Conservation (phyloP, 2,113 vertebrate genomes). For the Laticauda colubrina region DNA sequence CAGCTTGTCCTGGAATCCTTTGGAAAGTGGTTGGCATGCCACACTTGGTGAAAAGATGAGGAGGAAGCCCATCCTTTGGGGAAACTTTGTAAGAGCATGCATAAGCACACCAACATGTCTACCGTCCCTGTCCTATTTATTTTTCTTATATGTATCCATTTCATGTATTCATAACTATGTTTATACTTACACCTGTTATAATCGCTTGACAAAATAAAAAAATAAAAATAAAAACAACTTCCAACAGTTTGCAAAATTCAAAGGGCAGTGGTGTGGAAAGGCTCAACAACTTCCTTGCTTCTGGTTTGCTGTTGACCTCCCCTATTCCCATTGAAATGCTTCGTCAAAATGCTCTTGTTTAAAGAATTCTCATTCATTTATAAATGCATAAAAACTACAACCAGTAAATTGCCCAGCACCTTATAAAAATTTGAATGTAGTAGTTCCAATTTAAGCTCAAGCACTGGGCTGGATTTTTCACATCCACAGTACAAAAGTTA, state of each 20-base stretch:
- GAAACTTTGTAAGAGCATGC: no score
- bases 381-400: background rate
- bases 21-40: background rate
- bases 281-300: background rate
- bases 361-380: background rate
- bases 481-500: constrained; percentile 22
- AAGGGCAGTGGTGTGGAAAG: background rate
- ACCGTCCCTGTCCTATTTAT: no score
- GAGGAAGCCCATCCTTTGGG: background rate
- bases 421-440: constrained; percentile 32
- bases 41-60: background rate
- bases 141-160: no score
- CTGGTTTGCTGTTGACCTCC: background rate
- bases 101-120: no score
- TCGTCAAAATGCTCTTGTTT: background rate
- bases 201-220: no score
- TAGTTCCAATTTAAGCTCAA: constrained; percentile 35
- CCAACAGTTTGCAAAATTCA: background rate
- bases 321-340: background rate
- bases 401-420: background rate
- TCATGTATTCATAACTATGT: no score
- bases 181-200: no score
- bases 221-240: background rate
- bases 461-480: constrained; percentile 35
- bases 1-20: background rate